These are phyloP conservation scores for Dermolepida albohirtum DNA, from an alignment of 2,888 invertebrate species.

Conservation along the genomic window DNA sequence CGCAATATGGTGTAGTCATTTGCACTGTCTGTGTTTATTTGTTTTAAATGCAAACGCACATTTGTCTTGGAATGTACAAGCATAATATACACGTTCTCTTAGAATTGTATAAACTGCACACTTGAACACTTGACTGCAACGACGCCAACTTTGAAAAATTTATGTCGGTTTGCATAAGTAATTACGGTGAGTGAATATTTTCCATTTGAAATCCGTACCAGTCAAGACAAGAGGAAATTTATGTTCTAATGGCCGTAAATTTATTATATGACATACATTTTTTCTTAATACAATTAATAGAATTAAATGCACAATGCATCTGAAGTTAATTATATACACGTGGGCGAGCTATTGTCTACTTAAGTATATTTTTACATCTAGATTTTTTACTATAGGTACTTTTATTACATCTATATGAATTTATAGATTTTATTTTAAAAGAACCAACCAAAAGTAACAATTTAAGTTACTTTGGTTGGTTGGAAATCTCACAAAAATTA, in stretches of 20 bases:
- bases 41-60: neutral
- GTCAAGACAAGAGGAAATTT: slow-evolving; percentile 7
- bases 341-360: too few relatives aligned
- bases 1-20: too few relatives aligned
- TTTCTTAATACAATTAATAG: neutral
- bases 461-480: too few relatives aligned
- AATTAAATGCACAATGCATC: neutral
- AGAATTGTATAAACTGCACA: neutral
- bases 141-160: slow-evolving; percentile 9
- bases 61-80: neutral
- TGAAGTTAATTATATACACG: too few relatives aligned
- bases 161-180: slow-evolving; percentile 13
- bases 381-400: too few relatives aligned
- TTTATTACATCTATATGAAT: too few relatives aligned
- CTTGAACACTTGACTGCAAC: neutral
- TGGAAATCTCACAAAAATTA: too few relatives aligned
- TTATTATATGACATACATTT: slow-evolving; percentile 9
- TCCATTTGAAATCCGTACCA: slow-evolving; percentile 6
- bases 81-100: neutral
- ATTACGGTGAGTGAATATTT: slow-evolving; percentile 19
- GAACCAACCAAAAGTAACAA: too few relatives aligned
- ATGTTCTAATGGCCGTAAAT: slow-evolving; percentile 22
- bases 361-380: too few relatives aligned
- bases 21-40: too few relatives aligned
- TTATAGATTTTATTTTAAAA: too few relatives aligned